Base-by-base conservation (phyloP, 1,140 invertebrate species). In the Drosophila prosaltans region DNA sequence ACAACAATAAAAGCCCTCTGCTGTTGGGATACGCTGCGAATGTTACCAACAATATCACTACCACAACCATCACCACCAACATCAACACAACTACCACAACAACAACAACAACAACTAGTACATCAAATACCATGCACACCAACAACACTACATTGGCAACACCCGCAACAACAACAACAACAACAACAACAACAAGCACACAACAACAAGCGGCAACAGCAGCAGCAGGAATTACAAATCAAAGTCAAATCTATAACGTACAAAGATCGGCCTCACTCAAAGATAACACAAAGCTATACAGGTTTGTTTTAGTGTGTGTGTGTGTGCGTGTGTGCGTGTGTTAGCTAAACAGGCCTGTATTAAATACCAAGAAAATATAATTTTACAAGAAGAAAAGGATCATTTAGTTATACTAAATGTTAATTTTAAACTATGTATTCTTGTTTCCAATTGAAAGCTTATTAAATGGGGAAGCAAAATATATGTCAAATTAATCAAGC, bases 231-330 rank as follows among this genome's bases (percentile, higher is more conserved):
- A 73, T 8, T 51, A 93, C 71, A 55, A 66, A 67, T 75, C 69
- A 92, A 93, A 86, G 90, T 92, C 90, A 85, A 89, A 80, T 81
- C 80, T 92, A 91, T 91, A 81, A 88, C 78, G 91, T 92, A 83
- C 92, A 92, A 92, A 92, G 92, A 91, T 92, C 92, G 84, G 91
- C 92, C 61, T 92, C 92, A 75, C 88, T 92, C 75, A 92, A 92
- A 92, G 92, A 92, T 91, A 92, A 92, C 81, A 91, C 85, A 85
- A 80, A 90, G 72, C 89, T 84, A 76, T 90, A 91, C 91, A 92
- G 92, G 92, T 92, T 92, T 92, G 91, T 91, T 91, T 75, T 60
- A 61, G 67, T 78, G 30, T 36, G 30, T 36, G 30, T 36, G 3
- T 21, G 57, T 39, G n/a, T 16, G 55, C 16, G 55, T 58, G 54